Evolutionary conservation across 2,113 vertebrate species (phyloP).

Genomic region (Elachura formosa): DNA sequence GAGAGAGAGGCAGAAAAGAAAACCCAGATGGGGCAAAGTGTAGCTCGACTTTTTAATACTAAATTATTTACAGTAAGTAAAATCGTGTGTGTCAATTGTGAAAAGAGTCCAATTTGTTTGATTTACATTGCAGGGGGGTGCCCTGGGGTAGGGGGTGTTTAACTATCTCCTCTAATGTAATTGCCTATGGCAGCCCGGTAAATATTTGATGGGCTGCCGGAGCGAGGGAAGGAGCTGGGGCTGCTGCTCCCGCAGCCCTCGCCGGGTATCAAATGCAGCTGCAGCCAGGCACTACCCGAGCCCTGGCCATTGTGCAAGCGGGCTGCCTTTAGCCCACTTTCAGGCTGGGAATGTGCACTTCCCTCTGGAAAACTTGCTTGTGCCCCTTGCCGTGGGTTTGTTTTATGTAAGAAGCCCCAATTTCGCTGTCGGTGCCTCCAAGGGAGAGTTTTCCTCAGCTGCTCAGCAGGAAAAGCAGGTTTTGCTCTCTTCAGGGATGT

Average conservation of each 20-base stretch:
- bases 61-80: slow-evolving; percentile 91
- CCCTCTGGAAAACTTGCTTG: background rate
- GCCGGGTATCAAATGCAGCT: slow-evolving; percentile 27
- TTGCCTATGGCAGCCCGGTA: slow-evolving; percentile 88
- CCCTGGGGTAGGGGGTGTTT: slow-evolving; percentile 83
- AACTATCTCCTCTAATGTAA: slow-evolving; percentile 92
- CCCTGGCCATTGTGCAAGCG: background rate
- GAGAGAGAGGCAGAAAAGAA: slow-evolving; percentile 10
- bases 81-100: slow-evolving; percentile 89
- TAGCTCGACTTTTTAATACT: slow-evolving; percentile 70
- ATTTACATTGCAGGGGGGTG: slow-evolving; percentile 78
- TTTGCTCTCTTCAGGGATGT: background rate
- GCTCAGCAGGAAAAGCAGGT: background rate
- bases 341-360: fast-evolving
- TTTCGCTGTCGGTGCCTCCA: background rate
- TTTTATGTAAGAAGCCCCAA: background rate
- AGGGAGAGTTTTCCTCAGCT: background rate
- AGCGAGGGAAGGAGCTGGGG: slow-evolving; percentile 80
- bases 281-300: slow-evolving; percentile 38
- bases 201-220: slow-evolving; percentile 93
- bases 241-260: slow-evolving; percentile 52
- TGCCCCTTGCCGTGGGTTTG: fast-evolving
- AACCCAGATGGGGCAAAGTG: slow-evolving; percentile 66
- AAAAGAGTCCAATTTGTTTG: slow-evolving; percentile 85
- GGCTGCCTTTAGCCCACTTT: background rate